Evolutionary conservation across 2,113 vertebrate species (phyloP).

Genomic region (Chionis minor): DNA sequence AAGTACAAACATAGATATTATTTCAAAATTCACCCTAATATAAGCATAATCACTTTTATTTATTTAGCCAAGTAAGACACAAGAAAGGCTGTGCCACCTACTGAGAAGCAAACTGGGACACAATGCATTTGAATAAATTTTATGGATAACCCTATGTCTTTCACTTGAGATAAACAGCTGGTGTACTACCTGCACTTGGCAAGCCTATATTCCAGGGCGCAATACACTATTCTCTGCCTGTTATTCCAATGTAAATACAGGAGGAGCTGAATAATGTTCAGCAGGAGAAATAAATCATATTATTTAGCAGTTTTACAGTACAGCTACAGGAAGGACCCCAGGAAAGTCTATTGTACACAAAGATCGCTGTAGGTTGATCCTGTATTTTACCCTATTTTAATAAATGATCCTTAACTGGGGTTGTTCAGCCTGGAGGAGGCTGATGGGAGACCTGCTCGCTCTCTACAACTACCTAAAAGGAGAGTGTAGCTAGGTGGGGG

Average conservation of each 20-base stretch:
- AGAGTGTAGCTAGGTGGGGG: background rate
- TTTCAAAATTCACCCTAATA: background rate
- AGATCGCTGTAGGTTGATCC: background rate
- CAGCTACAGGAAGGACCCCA: background rate
- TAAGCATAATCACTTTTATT: background rate
- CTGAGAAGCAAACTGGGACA: background rate
- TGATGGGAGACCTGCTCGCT: background rate
- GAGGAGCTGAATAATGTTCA: background rate
- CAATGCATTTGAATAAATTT: background rate
- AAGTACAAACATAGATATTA: background rate
- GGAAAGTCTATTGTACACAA: background rate
- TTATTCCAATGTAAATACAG: background rate
- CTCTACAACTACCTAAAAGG: background rate
- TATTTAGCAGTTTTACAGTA: background rate
- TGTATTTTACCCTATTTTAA: background rate
- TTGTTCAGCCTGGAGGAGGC: background rate
- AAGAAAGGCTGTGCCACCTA: background rate
- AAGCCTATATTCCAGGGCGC: background rate
- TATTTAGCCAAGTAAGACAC: background rate
- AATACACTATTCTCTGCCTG: background rate
- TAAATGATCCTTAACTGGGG: background rate
- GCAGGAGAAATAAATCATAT: background rate
- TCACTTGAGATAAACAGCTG: background rate
- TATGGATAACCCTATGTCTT: background rate
- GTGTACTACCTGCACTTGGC: background rate